phyloP scores from a whole-genome alignment of 2,888 invertebrate genomes.

The Bombylius major region DNA sequence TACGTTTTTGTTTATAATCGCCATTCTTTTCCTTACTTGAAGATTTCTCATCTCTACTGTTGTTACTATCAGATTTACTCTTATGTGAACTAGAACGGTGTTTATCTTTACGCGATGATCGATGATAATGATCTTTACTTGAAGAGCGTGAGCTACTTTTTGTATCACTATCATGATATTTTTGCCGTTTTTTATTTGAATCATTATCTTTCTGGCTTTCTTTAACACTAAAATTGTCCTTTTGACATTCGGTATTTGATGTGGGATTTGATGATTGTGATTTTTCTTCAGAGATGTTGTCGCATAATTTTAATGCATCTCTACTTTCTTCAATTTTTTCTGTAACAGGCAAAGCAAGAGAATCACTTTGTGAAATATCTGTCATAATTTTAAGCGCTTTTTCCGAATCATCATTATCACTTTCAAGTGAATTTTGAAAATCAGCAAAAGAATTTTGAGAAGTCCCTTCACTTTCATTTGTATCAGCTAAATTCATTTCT shows the following conservation, averaged over 20 bases:
- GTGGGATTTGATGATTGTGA: not conserved
- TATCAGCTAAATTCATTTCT: not conserved
- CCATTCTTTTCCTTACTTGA: slow-evolving; percentile 16
- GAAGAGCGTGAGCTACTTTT: not conserved
- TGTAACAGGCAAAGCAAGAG: not conserved
- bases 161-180: not conserved
- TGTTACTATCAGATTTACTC: not conserved
- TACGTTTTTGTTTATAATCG: slow-evolving; percentile 34
- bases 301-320: not conserved
- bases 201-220: not conserved
- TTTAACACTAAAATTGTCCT: not conserved
- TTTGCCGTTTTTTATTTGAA: not conserved
- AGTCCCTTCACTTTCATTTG: not conserved
- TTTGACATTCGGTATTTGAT: not conserved
- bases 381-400: not conserved
- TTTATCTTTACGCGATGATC: too few relatives aligned
- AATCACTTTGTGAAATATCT: not conserved
- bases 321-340: not conserved
- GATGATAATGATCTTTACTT: not conserved
- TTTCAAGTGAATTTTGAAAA: not conserved
- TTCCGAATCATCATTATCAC: slow-evolving; percentile 1
- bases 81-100: not conserved
- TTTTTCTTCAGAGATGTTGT: not conserved
- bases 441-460: not conserved
- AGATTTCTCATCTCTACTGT: not conserved